Evolutionary conservation across 2,797 vertebrate genomes (phyloP), one percentile per base, ranked within the genome.

Genomic region (Lepilemur ruficaudatus): DNA sequence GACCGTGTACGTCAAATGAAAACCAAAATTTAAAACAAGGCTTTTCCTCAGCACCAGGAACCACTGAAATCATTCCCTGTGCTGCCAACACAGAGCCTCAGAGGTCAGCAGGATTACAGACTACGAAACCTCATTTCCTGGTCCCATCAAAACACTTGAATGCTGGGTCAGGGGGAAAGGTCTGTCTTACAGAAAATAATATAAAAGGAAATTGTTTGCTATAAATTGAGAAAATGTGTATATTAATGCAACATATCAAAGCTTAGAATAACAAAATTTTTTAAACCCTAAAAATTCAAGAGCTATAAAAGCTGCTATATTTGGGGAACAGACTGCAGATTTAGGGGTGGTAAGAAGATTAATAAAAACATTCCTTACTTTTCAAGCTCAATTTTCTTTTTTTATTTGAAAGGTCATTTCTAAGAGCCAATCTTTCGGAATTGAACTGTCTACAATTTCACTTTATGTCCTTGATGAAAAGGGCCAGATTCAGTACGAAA

Each of bases 341-440:
- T 76, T 89, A 86, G 52, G 50, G 30, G 41, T 69, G 35, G 1
- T 69, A 52, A 81, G 28, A 91, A 90, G 28, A 93, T 87, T 43
- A 82, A 84, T 61, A 48, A 72, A 95, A 80, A 72, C 23, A 67
- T 83, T 59, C 35, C 69, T 75, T 69, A 52, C n/a, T 92, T 94
- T 95, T 95, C 67, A 93, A 88, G 32, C 25, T 61, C 59, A 50
- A 13, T 94, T 70, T 63, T 63, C 65, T 89, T 92, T 87, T 61
- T 76, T 87, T 46, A 57, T 78, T 94, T 69, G 70, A 84, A 93
- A 83, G 35, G 28, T 48, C 32, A n/a, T 72, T 81, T 94, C 70
- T 88, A 89, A 87, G 25, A 93, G 48, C 41, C 67, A 52, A 0
- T 85, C 73, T 92, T 95, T 72, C 18, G 6, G 61, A 93, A 93